A percentile compares a stretch with the other conserved stretches of the same genome.
Conservation (phyloP, 2,113 vertebrate species). For the Hypocryptadius cinnamomeus region DNA sequence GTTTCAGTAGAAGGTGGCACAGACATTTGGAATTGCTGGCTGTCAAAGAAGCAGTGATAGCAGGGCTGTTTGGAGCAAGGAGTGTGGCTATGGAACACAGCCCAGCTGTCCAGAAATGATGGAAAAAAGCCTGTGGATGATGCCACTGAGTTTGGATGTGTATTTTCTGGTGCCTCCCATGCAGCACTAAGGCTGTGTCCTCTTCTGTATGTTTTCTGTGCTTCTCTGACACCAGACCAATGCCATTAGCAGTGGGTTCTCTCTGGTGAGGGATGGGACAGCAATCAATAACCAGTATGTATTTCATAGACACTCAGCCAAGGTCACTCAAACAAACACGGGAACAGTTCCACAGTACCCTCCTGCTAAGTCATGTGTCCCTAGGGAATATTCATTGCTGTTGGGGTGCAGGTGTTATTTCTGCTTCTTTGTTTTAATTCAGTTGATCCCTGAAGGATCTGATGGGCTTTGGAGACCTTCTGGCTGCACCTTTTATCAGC, state of each 20-base stretch:
- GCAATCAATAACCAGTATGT: conserved; percentile 26
- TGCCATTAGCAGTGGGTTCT: background rate
- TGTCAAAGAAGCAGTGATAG: background rate
- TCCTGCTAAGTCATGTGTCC: background rate
- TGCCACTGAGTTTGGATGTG: background rate
- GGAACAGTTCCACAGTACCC: background rate
- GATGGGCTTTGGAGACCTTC: conserved; percentile 48
- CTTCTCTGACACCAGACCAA: background rate
- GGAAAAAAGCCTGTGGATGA: background rate
- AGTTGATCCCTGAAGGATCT: conserved; percentile 32
- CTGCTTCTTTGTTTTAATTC: conserved; percentile 43
- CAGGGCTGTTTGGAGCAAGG: background rate
- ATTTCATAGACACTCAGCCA: conserved; percentile 33
- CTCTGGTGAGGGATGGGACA: background rate
- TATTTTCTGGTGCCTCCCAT: background rate
- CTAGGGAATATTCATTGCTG: background rate
- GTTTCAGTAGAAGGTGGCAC: background rate
- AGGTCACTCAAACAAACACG: conserved; percentile 11
- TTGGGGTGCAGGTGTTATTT: conserved; percentile 57
- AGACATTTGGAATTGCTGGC: background rate
- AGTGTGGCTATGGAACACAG: background rate
- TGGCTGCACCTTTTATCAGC: conserved; percentile 31
- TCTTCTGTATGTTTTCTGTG: background rate
- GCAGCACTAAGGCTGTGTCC: background rate
- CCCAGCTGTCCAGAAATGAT: background rate